Conservation (phyloP, 2,797 vertebrate species). For the Diplodus puntazzo region DNA sequence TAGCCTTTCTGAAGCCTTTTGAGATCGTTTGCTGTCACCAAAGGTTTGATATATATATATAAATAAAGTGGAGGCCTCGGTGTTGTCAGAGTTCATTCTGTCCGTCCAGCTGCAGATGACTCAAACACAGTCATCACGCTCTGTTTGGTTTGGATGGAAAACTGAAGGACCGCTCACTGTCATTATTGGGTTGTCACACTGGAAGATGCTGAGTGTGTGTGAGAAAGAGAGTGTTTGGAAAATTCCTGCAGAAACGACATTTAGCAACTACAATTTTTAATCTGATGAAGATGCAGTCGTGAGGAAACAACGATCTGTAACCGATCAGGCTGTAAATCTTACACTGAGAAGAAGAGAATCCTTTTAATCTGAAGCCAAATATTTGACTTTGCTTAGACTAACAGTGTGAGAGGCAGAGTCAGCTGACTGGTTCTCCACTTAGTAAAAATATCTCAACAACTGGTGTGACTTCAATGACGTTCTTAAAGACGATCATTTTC, state of each 20-base stretch:
- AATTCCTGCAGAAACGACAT: background rate
- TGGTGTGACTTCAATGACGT: no score
- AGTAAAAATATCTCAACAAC: no score
- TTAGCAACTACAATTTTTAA: background rate
- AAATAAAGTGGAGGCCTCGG: background rate
- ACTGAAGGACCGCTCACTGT: slow-evolving; percentile 13
- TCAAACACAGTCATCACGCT: slow-evolving; percentile 37
- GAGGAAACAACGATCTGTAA: background rate
- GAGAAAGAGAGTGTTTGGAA: background rate
- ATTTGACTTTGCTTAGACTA: no score
- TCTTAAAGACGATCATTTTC: no score
- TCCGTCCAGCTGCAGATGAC: slow-evolving; percentile 29
- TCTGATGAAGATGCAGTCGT: background rate
- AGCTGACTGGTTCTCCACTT: no score
- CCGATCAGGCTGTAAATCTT: background rate
- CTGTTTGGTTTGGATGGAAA: slow-evolving; percentile 36
- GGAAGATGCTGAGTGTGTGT: background rate
- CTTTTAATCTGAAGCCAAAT: no score
- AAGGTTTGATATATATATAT: background rate
- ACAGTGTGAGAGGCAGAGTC: no score
- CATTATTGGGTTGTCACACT: slow-evolving; percentile 26
- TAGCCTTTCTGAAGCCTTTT: background rate
- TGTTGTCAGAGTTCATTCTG: slow-evolving; percentile 3
- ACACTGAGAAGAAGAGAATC: no score
- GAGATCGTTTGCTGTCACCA: background rate